Evolutionary conservation across 2,113 vertebrate species (phyloP).

Genomic region (Leucoraja erinaceus): DNA sequence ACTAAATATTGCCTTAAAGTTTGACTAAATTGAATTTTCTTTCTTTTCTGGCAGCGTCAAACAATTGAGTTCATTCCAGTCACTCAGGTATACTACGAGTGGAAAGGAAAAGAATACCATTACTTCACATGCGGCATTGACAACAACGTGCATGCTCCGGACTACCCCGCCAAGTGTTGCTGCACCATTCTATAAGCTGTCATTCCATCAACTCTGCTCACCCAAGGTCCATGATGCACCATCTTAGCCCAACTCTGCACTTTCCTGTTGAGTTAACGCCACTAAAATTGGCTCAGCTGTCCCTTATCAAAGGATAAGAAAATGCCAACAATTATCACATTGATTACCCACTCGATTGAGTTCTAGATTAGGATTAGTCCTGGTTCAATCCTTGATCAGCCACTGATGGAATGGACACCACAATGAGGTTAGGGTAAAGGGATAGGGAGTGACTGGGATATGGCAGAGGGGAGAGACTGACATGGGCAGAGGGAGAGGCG

Average conservation of each 20-base stretch:
- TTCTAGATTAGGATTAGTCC: background rate
- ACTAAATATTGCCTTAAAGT: background rate
- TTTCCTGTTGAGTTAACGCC: background rate
- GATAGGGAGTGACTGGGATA: background rate
- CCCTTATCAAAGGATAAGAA: background rate
- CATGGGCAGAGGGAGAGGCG: background rate
- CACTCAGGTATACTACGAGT: slow-evolving; percentile 59
- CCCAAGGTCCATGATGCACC: background rate
- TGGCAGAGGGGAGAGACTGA: background rate
- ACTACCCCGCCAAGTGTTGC: slow-evolving; percentile 63
- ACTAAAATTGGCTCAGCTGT: background rate
- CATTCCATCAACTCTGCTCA: background rate
- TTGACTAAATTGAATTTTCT: background rate
- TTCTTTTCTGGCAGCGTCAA: slow-evolving; percentile 58
- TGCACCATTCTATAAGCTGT: slow-evolving; percentile 45
- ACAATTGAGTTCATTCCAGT: slow-evolving; percentile 66
- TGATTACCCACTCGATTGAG: background rate
- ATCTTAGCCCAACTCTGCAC: background rate
- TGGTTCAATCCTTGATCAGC: background rate
- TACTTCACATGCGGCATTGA: slow-evolving; percentile 67
- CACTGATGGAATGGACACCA: background rate
- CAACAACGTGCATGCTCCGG: slow-evolving; percentile 52
- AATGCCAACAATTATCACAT: background rate
- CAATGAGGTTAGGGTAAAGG: background rate
- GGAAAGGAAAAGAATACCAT: slow-evolving; percentile 55